These are phyloP conservation scores for Sebastes kiyomatsui DNA, from an alignment of 2,797 vertebrate genomes.

Conservation along the genomic window DNA sequence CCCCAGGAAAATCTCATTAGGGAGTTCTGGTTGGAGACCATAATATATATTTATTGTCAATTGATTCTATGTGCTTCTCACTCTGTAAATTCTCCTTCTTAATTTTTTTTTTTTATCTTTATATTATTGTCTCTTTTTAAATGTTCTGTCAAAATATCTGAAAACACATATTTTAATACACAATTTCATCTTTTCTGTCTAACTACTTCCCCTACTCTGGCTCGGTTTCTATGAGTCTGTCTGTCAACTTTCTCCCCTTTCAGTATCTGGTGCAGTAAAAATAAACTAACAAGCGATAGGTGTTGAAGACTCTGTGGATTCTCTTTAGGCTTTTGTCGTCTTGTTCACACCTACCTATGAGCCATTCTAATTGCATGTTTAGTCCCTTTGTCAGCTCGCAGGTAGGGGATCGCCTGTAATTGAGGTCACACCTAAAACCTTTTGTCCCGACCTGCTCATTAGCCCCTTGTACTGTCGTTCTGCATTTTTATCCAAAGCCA, in stretches of 20 bases:
- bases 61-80: constrained; percentile 1
- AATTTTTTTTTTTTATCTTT: neutral
- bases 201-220: neutral
- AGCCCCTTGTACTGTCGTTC: constrained; percentile 37
- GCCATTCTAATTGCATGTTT: constrained; percentile 72
- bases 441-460: constrained; percentile 74
- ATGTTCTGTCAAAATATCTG: neutral
- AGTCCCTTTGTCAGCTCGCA: constrained; percentile 74
- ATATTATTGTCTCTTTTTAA: neutral
- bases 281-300: constrained; percentile 81
- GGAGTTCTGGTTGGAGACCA: constrained; percentile 39
- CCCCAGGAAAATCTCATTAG: constrained; percentile 80
- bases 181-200: neutral
- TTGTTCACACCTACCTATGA: constrained; percentile 74
- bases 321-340: constrained; percentile 72
- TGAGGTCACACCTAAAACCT: constrained; percentile 75
- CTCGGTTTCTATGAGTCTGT: neutral
- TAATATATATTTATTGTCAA: constrained; percentile 33
- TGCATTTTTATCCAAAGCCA: constrained; percentile 7
- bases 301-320: constrained; percentile 70
- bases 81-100: neutral
- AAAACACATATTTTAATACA: neutral
- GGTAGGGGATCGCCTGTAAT: constrained; percentile 74
- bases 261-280: constrained; percentile 50
- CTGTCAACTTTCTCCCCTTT: constrained; percentile 16